These are phyloP conservation scores for Camelus bactrianus DNA, from an alignment of 2,113 vertebrate genomes.

Conservation along the genomic window DNA sequence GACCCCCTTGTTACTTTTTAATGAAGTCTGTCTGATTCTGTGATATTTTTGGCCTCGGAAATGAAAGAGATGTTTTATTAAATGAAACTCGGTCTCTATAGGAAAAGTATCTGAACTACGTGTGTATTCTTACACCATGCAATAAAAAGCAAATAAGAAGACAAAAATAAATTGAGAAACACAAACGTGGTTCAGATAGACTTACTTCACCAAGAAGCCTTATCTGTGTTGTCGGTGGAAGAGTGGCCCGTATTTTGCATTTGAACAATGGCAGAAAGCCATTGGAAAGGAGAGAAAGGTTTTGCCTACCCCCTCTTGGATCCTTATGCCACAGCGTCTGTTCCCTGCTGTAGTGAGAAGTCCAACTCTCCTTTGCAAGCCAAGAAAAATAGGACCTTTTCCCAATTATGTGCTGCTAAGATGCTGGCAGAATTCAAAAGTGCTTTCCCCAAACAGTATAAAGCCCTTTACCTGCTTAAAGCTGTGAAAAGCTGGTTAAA, in stretches of 20 bases:
- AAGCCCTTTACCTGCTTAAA: slow-evolving; percentile 8
- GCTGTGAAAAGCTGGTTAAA: not conserved
- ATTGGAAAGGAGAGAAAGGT: slow-evolving; percentile 38
- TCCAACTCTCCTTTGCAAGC: slow-evolving; percentile 51
- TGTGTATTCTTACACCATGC: not conserved
- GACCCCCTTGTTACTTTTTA: slow-evolving; percentile 84
- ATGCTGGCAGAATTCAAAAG: slow-evolving; percentile 38
- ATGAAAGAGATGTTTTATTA: slow-evolving; percentile 85
- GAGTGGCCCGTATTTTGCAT: not conserved
- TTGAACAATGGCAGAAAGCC: slow-evolving; percentile 32
- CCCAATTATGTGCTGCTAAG: not conserved
- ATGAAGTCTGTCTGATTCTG: slow-evolving; percentile 85
- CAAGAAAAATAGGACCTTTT: slow-evolving; percentile 62
- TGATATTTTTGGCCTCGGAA: slow-evolving; percentile 84
- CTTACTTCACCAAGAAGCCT: not conserved
- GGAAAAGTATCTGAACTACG: slow-evolving; percentile 53
- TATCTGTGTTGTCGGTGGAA: not conserved
- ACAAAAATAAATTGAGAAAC: not conserved
- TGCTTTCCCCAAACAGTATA: not conserved
- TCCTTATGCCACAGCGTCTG: slow-evolving; percentile 70
- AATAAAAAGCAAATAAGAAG: slow-evolving; percentile 37
- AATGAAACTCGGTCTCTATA: slow-evolving; percentile 77
- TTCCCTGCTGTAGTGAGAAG: slow-evolving; percentile 36
- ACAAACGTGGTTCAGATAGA: not conserved
- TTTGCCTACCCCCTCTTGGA: slow-evolving; percentile 60